These are phyloP conservation scores for Diadegma fenestrale DNA, from an alignment of 2,888 invertebrate genomes.

Conservation along the genomic window DNA sequence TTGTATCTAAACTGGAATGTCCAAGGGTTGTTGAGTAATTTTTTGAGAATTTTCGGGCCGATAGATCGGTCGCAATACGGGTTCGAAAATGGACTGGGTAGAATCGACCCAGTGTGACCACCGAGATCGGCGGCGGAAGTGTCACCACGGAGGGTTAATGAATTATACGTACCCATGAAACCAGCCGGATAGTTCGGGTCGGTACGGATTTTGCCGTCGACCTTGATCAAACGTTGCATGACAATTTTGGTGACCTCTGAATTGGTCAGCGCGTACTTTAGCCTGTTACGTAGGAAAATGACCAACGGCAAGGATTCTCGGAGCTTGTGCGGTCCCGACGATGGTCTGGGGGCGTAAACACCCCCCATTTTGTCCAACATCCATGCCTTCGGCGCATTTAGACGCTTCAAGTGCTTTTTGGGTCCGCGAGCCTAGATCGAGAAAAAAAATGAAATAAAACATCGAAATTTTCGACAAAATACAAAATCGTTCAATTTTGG, in stretches of 20 bases:
- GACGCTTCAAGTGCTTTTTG: conserved; percentile 99
- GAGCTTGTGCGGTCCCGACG: conserved; percentile 98
- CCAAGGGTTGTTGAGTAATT: no score
- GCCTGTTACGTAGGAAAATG: conserved; percentile 97
- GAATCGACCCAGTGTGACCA: no score
- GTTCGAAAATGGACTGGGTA: no score
- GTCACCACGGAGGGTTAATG: no score
- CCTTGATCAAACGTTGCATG: conserved; percentile 98
- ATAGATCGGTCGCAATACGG: no score
- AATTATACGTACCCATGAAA: conserved; percentile 94
- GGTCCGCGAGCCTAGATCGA: conserved; percentile 96
- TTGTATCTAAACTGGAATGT: no score
- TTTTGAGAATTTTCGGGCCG: no score
- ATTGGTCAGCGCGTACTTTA: conserved; percentile 99
- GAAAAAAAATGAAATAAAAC: not conserved
- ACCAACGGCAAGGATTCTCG: conserved; percentile 98
- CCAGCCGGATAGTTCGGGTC: conserved; percentile 99
- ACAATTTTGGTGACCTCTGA: conserved; percentile 99
- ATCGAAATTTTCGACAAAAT: conserved; percentile 29
- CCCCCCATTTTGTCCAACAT: conserved; percentile 99
- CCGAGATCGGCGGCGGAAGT: no score
- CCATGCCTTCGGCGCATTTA: conserved; percentile 99
- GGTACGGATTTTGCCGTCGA: conserved; percentile 99
- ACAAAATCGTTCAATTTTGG: not conserved
- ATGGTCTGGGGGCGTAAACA: conserved; percentile 98